Evolutionary conservation across 2,888 invertebrate species (phyloP).

Genomic region (Phalera bucephala): DNA sequence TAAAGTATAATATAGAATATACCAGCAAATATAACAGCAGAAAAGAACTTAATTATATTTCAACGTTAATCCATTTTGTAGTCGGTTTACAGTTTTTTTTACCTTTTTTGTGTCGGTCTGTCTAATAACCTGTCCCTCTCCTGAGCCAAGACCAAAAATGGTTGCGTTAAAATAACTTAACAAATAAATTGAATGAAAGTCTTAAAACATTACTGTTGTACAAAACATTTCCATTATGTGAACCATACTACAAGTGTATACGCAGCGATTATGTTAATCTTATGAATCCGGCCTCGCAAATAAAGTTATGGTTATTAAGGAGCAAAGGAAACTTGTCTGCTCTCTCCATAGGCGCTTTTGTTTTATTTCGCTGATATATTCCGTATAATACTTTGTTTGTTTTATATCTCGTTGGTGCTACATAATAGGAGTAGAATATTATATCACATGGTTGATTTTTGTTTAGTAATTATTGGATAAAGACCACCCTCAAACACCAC

Average conservation of each 20-base stretch:
- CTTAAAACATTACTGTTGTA: neutral
- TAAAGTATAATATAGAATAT: too few relatives aligned
- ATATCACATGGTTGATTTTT: constrained; percentile 37
- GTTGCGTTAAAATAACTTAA: too few relatives aligned
- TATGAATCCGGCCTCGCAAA: constrained; percentile 15
- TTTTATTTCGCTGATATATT: constrained; percentile 43
- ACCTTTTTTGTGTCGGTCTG: too few relatives aligned
- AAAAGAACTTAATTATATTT: too few relatives aligned
- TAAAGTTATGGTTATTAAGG: constrained; percentile 12
- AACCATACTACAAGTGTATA: constrained; percentile 16
- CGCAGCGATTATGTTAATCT: constrained; percentile 16
- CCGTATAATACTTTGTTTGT: constrained; percentile 30
- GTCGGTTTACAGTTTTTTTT: too few relatives aligned
- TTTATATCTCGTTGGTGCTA: too few relatives aligned
- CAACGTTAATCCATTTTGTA: too few relatives aligned
- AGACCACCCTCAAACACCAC: too few relatives aligned
- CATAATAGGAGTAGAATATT: constrained; percentile 53
- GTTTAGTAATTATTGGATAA: neutral
- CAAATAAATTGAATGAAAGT: too few relatives aligned
- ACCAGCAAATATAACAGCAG: too few relatives aligned
- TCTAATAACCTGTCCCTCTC: too few relatives aligned
- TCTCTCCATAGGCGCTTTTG: constrained; percentile 12
- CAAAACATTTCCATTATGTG: constrained; percentile 17
- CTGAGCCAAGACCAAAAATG: too few relatives aligned
- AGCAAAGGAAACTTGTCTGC: neutral